Percentiles rank a stretch among this genome's conserved stretches.
Evolutionary conservation across 2,113 vertebrate species (phyloP).

Genomic region (Nothobranchius kuhntae): DNA sequence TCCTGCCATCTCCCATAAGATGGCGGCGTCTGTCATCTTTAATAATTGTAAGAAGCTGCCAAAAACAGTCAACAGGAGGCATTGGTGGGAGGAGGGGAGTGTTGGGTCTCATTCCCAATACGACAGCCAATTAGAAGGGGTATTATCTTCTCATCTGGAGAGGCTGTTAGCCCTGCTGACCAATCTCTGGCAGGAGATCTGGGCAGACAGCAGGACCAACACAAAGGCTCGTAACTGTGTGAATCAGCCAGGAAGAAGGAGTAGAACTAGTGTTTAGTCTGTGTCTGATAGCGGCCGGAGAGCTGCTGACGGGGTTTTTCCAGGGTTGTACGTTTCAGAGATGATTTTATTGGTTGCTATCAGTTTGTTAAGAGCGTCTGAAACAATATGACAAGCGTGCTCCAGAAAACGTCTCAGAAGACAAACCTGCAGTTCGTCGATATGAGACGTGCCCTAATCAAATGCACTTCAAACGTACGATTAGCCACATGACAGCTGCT

Average conservation of each 20-base stretch:
- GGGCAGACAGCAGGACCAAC: constrained; percentile 6
- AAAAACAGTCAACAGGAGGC: constrained; percentile 51
- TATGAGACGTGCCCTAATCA: too few species aligned
- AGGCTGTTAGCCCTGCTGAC: constrained; percentile 58
- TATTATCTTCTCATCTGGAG: constrained; percentile 67
- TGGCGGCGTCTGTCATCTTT: constrained; percentile 70
- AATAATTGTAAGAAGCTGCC: constrained; percentile 57
- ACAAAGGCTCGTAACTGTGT: constrained; percentile 23
- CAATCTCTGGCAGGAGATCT: constrained; percentile 24
- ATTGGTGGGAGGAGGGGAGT: constrained; percentile 8
- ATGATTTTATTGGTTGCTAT: too few species aligned
- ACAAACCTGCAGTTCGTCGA: too few species aligned
- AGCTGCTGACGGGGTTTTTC: constrained; percentile 28
- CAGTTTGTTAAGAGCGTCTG: neutral
- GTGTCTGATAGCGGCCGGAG: constrained; percentile 54
- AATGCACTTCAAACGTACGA: too few species aligned
- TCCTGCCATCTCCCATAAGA: constrained; percentile 63
- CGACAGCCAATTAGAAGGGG: constrained; percentile 61
- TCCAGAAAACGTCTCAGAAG: too few species aligned
- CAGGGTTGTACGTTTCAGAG: too few species aligned
- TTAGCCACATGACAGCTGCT: too few species aligned
- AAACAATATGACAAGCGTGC: too few species aligned
- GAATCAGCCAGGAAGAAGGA: constrained; percentile 54
- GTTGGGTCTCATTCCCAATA: constrained; percentile 41
- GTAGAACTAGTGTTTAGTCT: constrained; percentile 63